phyloP scores from a whole-genome alignment of 2,888 invertebrate species.

The Drosophila gaucha region DNA sequence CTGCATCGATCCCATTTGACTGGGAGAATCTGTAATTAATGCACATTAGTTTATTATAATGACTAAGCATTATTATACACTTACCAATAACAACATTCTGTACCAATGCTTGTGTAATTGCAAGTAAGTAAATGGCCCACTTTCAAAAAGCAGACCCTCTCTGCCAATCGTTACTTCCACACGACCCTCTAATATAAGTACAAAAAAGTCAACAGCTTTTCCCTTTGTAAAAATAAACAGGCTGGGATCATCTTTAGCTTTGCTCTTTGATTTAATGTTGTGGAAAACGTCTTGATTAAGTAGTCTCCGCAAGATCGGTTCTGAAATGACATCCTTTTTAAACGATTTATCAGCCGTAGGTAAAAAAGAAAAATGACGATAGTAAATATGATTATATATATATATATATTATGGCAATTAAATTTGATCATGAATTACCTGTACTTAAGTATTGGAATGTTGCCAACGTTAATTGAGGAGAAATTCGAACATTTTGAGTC shows the following conservation, averaged over 20 bases:
- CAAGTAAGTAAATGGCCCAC: slow-evolving; percentile 99
- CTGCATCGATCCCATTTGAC: slow-evolving; percentile 91
- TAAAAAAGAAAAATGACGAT: not conserved
- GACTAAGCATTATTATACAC: slow-evolving; percentile 15
- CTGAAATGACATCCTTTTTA: slow-evolving; percentile 92
- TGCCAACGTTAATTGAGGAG: slow-evolving; percentile 96
- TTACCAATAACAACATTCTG: slow-evolving; percentile 91
- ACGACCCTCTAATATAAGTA: slow-evolving; percentile 96
- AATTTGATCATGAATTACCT: slow-evolving; percentile 86
- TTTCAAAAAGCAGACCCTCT: slow-evolving; percentile 96
- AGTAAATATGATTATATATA: not conserved
- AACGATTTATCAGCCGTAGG: slow-evolving; percentile 94
- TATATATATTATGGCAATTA: not conserved
- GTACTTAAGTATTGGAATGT: slow-evolving; percentile 98
- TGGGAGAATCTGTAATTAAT: slow-evolving; percentile 76
- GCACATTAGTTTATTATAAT: not conserved
- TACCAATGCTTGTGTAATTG: slow-evolving; percentile 92
- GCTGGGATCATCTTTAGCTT: slow-evolving; percentile 88
- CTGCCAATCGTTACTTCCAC: slow-evolving; percentile 97
- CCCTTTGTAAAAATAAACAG: slow-evolving; percentile 92
- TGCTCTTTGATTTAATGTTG: slow-evolving; percentile 92
- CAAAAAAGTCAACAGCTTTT: slow-evolving; percentile 95
- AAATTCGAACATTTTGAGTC: slow-evolving; percentile 92
- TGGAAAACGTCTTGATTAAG: slow-evolving; percentile 96
- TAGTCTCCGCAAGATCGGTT: slow-evolving; percentile 94